Base-by-base conservation (phyloP, 1,140 invertebrate species). In the Ptiloglossa arizonensis region DNA sequence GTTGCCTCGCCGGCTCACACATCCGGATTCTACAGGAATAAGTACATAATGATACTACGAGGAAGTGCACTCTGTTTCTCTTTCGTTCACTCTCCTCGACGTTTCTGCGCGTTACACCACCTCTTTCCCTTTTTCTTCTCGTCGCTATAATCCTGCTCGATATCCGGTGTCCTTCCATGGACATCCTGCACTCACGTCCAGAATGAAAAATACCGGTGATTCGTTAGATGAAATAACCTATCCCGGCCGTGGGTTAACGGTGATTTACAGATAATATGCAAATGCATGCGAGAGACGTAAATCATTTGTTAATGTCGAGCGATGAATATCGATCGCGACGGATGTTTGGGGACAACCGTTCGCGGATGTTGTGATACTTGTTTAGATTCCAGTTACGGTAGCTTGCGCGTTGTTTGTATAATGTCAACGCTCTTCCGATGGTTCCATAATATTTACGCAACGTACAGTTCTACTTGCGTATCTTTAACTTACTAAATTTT, bases 11-110 rank as follows among this genome's bases (percentile, higher is more conserved):
- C 35, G 41, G 70, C 59, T 38, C n/a, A 11, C 56, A 78, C 57
- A 57, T 75, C 73, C 73, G 73, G 73, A 75, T 75, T 75, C 64
- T 68, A 75, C 63, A 11, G 19, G 38, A 75, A 56, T 78, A 70
- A 76, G 69, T 60, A 41, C 54, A 70, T 48, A 70, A 69, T 35
- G 50, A 70, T 57, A 24, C 22, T n/a, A 44, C 66, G 19, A 56
- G 68, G 56, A 71, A 71, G 68, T 35, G 27, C 6, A 5, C 54
- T 41, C 52, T 22, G 38, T 46, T 52, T 35, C 22, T 44, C 17
- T 9, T 22, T 44, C 17, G 0, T 5, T 70, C 32, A 5, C 22
- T 29, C 17, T 22, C 32, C 32, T 19, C 62, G 22, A 27, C 44
- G 22, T 6, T 41, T 27, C 32, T 27, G 1, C 17, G 5, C 52